Evolutionary conservation across 2,113 vertebrate genomes (phyloP).

Genomic region (Chlamydotis undulata): DNA sequence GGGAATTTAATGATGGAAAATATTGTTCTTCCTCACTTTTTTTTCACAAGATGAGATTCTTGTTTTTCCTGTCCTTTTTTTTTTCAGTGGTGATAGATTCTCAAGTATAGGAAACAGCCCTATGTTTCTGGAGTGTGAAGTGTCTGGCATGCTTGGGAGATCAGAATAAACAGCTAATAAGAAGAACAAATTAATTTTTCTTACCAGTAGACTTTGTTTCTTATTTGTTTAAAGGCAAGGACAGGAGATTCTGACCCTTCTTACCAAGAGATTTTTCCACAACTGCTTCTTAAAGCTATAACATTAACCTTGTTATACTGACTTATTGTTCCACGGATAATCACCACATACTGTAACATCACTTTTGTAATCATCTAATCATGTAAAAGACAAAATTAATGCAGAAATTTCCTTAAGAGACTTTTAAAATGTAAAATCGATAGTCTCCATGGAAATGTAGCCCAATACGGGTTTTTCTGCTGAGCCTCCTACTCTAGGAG

Average conservation of each 20-base stretch:
- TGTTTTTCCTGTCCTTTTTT: background rate
- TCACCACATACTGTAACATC: background rate
- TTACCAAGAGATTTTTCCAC: background rate
- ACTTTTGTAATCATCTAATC: constrained; percentile 7
- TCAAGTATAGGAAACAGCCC: background rate
- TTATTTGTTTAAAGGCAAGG: background rate
- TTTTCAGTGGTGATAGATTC: background rate
- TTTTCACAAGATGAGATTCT: background rate
- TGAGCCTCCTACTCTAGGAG: background rate
- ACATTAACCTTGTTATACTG: background rate
- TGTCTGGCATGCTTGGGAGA: background rate
- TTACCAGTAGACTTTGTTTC: background rate
- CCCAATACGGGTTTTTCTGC: background rate
- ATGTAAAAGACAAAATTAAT: constrained; percentile 3
- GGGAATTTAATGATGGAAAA: background rate
- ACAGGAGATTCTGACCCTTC: background rate
- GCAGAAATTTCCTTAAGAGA: background rate
- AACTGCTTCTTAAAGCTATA: background rate
- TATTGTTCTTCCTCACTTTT: background rate
- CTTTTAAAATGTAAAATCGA: background rate
- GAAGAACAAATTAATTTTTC: background rate
- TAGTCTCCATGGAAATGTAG: constrained; percentile 25
- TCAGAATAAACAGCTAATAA: background rate
- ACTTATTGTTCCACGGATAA: background rate
- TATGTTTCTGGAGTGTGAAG: background rate